Conservation (phyloP, 2,113 vertebrate genomes). For the Emydura subglobosa region DNA sequence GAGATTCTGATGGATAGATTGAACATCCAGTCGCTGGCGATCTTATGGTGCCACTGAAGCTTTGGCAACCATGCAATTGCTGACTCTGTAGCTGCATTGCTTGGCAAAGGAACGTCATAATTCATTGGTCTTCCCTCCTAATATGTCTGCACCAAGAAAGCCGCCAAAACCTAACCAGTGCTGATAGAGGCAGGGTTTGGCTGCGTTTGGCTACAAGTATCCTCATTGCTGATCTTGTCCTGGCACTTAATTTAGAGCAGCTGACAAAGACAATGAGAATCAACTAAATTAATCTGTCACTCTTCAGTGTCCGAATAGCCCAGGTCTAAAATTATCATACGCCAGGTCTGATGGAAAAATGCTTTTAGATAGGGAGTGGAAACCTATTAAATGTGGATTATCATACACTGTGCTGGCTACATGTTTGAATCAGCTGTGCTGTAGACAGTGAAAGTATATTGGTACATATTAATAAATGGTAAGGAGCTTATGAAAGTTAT, state of each 20-base stretch:
- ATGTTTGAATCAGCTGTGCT: background rate
- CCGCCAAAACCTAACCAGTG: too few relatives aligned
- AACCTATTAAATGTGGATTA: background rate
- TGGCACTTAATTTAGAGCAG: background rate
- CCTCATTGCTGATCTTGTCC: background rate
- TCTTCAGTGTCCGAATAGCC: background rate
- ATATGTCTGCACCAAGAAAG: too few relatives aligned
- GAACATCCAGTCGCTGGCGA: too few relatives aligned
- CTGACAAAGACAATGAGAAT: background rate
- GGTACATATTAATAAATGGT: background rate
- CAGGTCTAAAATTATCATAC: background rate
- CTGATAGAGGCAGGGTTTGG: too few relatives aligned
- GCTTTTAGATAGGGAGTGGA: accelerated
- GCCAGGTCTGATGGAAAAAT: background rate
- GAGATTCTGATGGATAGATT: too few relatives aligned
- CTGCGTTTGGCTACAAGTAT: too few relatives aligned
- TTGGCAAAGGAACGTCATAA: too few relatives aligned
- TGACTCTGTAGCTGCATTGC: too few relatives aligned
- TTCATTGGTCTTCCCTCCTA: too few relatives aligned
- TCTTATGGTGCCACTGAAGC: too few relatives aligned
- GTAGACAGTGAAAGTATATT: background rate
- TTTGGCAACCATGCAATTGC: too few relatives aligned
- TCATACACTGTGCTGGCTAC: background rate
- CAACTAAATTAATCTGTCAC: background rate
- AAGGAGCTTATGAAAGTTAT: background rate